Base-by-base conservation (phyloP, 2,113 vertebrate genomes). In the Trematocara unimaculatum region DNA sequence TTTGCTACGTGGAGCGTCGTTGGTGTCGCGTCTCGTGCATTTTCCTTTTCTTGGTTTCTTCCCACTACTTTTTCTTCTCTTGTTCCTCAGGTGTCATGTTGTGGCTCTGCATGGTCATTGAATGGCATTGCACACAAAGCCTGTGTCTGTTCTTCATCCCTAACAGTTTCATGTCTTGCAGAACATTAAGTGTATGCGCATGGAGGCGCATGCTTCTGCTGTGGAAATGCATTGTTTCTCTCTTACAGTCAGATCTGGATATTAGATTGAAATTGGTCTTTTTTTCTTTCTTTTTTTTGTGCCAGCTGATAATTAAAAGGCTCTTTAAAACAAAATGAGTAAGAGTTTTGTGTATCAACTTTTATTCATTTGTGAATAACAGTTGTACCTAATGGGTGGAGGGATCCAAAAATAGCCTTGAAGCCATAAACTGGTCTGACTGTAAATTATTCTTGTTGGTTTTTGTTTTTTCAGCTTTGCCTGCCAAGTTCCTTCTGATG, bases 71-170 rank as follows among this genome's bases (percentile, higher is more conserved):
- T 14, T 70, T 62, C 80, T 42, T 84, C 29, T 56, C n/a, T 81
- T 82, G 42, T 78, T 64, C 85, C 55, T 85, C 88, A 94, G 91
- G 90, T 92, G 88, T 53, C 86, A 85, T 87, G 84, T 79, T 91
- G 84, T 94, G 85, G 88, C 60, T 88, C 88, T 94, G 94, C 95
- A 95, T 95, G 94, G 92, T 93, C 84, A 83, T 87, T 84, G 89
- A 87, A 89, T 83, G 86, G 78, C 88, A 54, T n/a, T 78, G 42
- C 88, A 90, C 88, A 93, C 85, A 42, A 82, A 70, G 62, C 58
- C 87, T 82, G 88, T 90, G 84, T 90, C 85, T 90, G 53, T 89
- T 81, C 40, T n/a, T 87, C 55, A 58, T 64, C 74, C 40, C 49
- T 93, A 72, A 89, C 83, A 55, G 83, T 70, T 87, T 90, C 82